These are phyloP conservation scores for Lepilemur septentrionalis DNA, from an alignment of 2,797 vertebrate genomes.

Conservation along the genomic window DNA sequence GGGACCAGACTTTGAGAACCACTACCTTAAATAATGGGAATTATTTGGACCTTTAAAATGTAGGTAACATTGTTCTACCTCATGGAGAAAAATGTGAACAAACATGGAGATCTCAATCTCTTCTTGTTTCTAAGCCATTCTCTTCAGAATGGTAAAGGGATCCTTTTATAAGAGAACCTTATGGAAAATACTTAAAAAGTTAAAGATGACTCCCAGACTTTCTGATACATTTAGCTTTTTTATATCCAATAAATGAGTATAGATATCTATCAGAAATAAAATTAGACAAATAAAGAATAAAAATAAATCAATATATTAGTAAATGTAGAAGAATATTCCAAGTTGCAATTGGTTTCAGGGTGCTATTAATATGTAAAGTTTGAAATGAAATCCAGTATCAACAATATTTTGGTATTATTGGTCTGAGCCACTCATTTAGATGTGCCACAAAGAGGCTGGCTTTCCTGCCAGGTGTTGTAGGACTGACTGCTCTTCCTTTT, in stretches of 20 bases:
- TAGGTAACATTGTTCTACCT: background rate
- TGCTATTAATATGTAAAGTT: background rate
- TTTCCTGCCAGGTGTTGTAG: background rate
- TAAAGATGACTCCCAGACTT: background rate
- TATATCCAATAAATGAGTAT: background rate
- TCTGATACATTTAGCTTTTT: background rate
- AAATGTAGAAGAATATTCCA: background rate
- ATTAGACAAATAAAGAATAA: background rate
- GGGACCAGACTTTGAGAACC: background rate
- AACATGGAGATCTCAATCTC: background rate
- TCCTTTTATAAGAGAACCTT: background rate
- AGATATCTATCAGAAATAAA: background rate
- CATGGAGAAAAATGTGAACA: background rate
- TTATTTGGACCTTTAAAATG: background rate
- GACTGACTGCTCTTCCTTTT: background rate
- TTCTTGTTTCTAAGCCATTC: background rate
- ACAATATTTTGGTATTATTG: background rate
- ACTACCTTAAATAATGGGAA: background rate
- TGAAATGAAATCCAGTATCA: background rate
- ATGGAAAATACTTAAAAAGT: background rate
- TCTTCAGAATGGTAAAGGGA: background rate
- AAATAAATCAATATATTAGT: background rate
- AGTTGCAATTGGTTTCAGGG: constrained; percentile 1
- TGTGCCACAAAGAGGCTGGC: background rate
- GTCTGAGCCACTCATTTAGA: background rate